Conservation (phyloP, 2,888 invertebrate species). For the Lithophane socia region DNA sequence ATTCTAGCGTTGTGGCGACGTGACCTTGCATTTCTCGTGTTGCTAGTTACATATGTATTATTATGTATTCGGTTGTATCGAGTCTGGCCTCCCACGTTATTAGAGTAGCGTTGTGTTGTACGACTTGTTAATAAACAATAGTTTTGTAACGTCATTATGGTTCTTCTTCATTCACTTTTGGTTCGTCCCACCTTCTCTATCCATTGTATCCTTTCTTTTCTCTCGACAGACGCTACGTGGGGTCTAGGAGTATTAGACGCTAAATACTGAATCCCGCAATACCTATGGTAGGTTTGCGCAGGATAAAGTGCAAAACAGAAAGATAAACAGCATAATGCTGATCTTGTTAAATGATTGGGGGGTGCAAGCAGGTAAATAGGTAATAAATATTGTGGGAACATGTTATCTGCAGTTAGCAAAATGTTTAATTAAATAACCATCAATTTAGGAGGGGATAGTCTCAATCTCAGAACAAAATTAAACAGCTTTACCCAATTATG, state of each 20-base stretch:
- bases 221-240: constrained; percentile 53
- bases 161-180: constrained; percentile 80
- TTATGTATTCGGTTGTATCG: constrained; percentile 81
- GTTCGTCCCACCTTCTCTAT: constrained; percentile 79
- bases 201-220: constrained; percentile 75
- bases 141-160: constrained; percentile 85
- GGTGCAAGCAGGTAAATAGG: not conserved
- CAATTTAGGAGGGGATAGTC: not conserved
- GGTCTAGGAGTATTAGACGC: constrained; percentile 37
- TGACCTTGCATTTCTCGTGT: constrained; percentile 81
- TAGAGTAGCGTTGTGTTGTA: constrained; percentile 86
- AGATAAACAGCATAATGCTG: not conserved
- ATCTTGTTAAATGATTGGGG: not conserved
- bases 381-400: not conserved
- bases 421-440: not conserved
- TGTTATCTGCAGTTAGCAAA: not conserved
- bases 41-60: constrained; percentile 73
- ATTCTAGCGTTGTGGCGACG: constrained; percentile 72
- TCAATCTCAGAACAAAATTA: not conserved
- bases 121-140: constrained; percentile 88
- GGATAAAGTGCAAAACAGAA: constrained; percentile 1
- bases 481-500: not conserved
- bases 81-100: constrained; percentile 79
- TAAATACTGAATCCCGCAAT: not conserved
- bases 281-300: not conserved